Evolutionary conservation across 2,888 invertebrate genomes (phyloP).

Genomic region (Sminthurides aquaticus): DNA sequence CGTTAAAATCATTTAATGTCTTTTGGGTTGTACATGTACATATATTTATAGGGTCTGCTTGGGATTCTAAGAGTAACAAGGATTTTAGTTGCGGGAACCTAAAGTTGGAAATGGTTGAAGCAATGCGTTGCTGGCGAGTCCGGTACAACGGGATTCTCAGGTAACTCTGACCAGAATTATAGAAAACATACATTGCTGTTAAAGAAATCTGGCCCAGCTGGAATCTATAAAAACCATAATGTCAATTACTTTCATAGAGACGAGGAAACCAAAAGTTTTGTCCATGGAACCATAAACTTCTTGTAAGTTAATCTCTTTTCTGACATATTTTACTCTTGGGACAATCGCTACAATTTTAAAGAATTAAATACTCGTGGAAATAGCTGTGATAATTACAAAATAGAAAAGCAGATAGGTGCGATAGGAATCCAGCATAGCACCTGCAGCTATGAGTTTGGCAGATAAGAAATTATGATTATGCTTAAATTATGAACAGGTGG

Average conservation of each 20-base stretch:
- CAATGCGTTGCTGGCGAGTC: constrained; percentile 57
- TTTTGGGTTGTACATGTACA: too few relatives aligned
- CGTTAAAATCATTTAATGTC: too few relatives aligned
- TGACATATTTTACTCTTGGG: too few relatives aligned
- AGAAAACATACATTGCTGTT: not conserved
- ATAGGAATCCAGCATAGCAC: too few relatives aligned
- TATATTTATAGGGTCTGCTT: constrained; percentile 1
- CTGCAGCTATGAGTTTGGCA: too few relatives aligned
- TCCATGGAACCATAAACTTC: constrained; percentile 54
- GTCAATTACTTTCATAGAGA: constrained; percentile 1
- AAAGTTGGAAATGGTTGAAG: constrained; percentile 57
- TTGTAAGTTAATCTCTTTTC: constrained; percentile 52
- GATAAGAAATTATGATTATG: too few relatives aligned
- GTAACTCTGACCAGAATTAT: constrained; percentile 45
- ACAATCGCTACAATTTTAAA: too few relatives aligned
- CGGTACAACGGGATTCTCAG: constrained; percentile 63
- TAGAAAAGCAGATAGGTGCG: too few relatives aligned
- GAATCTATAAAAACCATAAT: not conserved
- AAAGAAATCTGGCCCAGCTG: not conserved
- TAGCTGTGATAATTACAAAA: too few relatives aligned
- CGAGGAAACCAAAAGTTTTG: constrained; percentile 43
- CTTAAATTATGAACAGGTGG: constrained; percentile 34
- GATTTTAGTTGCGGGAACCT: constrained; percentile 46
- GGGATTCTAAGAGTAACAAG: constrained; percentile 7
- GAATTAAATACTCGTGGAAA: too few relatives aligned